These are phyloP conservation scores for Osmoderma eremita DNA, from an alignment of 2,888 invertebrate genomes.

Conservation along the genomic window DNA sequence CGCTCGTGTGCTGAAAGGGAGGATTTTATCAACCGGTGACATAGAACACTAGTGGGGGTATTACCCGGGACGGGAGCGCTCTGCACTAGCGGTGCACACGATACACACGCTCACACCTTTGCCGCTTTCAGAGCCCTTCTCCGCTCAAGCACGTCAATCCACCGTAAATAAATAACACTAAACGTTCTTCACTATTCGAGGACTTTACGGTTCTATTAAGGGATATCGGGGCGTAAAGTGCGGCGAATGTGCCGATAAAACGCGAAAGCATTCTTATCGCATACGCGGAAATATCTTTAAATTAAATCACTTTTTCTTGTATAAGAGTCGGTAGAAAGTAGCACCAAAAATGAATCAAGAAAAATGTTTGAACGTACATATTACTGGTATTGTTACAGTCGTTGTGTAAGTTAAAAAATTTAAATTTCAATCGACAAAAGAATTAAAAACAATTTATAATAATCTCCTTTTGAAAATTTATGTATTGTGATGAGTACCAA, in stretches of 20 bases:
- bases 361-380: no score
- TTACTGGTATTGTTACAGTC: no score
- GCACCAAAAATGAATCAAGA: no score
- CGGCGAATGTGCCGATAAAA: constrained; percentile 1
- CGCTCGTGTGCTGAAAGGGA: neutral
- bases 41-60: constrained; percentile 23
- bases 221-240: constrained; percentile 19
- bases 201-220: constrained; percentile 27
- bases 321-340: no score
- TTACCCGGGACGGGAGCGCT: constrained; percentile 21
- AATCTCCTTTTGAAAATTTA: no score
- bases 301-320: no score
- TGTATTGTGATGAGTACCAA: no score
- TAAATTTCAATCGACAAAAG: no score
- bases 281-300: no score
- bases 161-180: constrained; percentile 30
- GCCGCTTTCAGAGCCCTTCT: constrained; percentile 9
- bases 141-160: neutral
- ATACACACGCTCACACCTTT: no score
- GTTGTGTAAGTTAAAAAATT: no score
- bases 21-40: constrained; percentile 31
- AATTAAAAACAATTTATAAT: no score
- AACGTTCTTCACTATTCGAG: constrained; percentile 15
- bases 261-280: neutral
- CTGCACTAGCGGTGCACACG: neutral